Conservation (phyloP, 2,113 vertebrate species). For the Turdus rufiventris region DNA sequence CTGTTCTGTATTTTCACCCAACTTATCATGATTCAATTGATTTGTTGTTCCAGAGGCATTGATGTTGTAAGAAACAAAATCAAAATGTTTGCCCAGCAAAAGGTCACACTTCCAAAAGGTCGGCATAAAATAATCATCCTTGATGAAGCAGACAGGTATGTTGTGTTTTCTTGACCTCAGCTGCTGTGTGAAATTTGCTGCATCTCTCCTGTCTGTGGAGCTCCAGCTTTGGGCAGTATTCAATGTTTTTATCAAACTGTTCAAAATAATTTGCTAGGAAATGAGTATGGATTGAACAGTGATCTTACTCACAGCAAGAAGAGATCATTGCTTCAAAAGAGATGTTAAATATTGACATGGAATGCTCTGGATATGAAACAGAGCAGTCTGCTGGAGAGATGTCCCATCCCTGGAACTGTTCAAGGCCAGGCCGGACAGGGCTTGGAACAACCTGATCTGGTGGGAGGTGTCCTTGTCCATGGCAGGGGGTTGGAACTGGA, state of each 20-base stretch:
- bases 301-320: neutral
- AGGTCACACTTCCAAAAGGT: conserved; percentile 93
- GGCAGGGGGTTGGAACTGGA: neutral
- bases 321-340: neutral
- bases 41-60: conserved; percentile 82
- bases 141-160: conserved; percentile 95
- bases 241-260: neutral
- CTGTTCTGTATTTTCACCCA: neutral
- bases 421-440: neutral
- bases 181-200: neutral
- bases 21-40: neutral
- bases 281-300: neutral
- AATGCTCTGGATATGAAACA: neutral
- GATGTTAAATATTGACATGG: neutral
- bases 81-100: conserved; percentile 99
- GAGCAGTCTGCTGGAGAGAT: neutral
- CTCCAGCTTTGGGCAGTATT: neutral
- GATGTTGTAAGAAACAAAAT: conserved; percentile 98
- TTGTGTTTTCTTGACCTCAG: neutral
- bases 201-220: neutral
- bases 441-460: neutral
- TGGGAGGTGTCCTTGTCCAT: neutral
- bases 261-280: neutral
- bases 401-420: neutral
- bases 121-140: conserved; percentile 97